Conservation (phyloP, 2,113 vertebrate species). For the Phoenicopterus ruber region DNA sequence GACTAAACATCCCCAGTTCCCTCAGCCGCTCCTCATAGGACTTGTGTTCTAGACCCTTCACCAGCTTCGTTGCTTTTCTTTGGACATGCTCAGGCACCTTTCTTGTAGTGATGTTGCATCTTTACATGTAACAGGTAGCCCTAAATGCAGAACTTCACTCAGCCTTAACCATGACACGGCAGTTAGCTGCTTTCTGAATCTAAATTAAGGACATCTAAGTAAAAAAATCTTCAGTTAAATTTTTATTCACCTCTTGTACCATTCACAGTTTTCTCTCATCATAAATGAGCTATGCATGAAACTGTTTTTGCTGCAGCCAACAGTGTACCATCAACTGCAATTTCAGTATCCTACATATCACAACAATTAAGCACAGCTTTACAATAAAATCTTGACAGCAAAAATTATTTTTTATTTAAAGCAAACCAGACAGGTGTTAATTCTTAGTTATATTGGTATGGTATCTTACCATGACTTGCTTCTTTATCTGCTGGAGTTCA, state of each 20-base stretch:
- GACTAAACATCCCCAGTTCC: too few species aligned
- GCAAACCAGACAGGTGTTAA: background rate
- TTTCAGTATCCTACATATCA: background rate
- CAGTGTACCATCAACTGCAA: background rate
- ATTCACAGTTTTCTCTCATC: background rate
- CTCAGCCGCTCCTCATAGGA: too few species aligned
- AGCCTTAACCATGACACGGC: background rate
- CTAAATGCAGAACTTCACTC: background rate
- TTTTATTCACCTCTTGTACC: background rate
- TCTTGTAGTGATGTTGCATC: background rate
- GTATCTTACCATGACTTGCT: constrained; percentile 84
- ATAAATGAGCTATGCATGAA: background rate
- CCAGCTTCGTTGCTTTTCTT: too few species aligned
- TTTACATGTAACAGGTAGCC: background rate
- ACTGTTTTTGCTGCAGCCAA: background rate
- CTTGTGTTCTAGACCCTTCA: too few species aligned
- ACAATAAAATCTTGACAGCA: background rate
- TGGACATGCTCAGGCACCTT: too few species aligned
- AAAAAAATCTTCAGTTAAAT: background rate
- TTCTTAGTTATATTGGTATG: background rate
- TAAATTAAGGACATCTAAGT: background rate
- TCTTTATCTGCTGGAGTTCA: constrained; percentile 85
- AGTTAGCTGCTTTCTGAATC: background rate
- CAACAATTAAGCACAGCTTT: background rate
- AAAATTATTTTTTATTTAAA: background rate